Evolutionary conservation across 2,797 vertebrate species (phyloP).

Genomic region (Poeciliopsis paucimaculata): DNA sequence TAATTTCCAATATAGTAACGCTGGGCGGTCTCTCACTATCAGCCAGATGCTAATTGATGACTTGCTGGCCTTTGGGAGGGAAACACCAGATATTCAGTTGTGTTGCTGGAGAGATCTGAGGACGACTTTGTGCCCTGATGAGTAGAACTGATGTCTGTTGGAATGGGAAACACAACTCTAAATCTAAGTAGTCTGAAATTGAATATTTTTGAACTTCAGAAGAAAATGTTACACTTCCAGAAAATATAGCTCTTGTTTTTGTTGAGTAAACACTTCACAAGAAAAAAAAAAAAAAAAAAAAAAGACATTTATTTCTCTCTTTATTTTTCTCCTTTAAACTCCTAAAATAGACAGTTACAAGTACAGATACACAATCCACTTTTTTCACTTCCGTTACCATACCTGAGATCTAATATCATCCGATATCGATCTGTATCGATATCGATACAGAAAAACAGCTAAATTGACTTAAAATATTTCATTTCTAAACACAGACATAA

Average conservation of each 20-base stretch:
- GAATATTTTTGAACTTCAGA: background rate
- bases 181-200: background rate
- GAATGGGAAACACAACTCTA: background rate
- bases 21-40: slow-evolving; percentile 13
- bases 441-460: too few relatives aligned
- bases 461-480: too few relatives aligned
- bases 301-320: background rate
- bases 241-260: background rate
- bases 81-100: background rate
- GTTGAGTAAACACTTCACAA: background rate
- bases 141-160: background rate
- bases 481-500: too few relatives aligned
- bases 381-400: too few relatives aligned
- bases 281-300: background rate
- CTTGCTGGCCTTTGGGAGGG: slow-evolving; percentile 7
- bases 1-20: slow-evolving; percentile 6
- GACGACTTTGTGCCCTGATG: background rate
- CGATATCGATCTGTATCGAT: too few relatives aligned
- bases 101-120: background rate
- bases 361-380: background rate
- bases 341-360: background rate
- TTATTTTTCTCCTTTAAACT: background rate
- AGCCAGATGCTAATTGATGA: slow-evolving; percentile 22
- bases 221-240: background rate
- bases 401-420: too few relatives aligned